These are phyloP conservation scores for Phenganax subtilis DNA, from an alignment of 92 coral and sea anemone genomes.

Conservation along the genomic window DNA sequence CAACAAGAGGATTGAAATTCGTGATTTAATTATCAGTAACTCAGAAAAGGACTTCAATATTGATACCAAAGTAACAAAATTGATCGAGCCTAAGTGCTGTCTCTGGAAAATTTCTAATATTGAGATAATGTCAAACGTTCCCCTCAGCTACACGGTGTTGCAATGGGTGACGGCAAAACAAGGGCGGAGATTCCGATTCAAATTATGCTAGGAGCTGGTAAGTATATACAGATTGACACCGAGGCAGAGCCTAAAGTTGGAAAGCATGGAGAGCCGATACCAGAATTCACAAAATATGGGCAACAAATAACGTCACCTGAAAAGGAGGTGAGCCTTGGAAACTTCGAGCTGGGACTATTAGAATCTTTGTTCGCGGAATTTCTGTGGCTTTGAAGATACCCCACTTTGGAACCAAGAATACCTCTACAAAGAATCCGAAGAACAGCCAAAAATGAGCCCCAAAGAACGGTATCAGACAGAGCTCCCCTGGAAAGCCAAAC, in stretches of 20 bases:
- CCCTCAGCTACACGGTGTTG: conserved; percentile 43
- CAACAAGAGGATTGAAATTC: conserved; percentile 40
- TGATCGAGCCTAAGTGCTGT: conserved; percentile 43
- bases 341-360: no score
- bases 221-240: conserved; percentile 40
- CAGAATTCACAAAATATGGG: conserved; percentile 2
- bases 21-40: conserved; percentile 28
- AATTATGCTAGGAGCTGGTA: conserved; percentile 50
- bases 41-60: conserved; percentile 21
- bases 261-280: conserved; percentile 46
- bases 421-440: no score
- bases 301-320: no score
- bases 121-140: conserved; percentile 29
- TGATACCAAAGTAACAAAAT: conserved; percentile 45
- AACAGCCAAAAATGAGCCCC: no score
- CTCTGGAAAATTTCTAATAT: conserved; percentile 42
- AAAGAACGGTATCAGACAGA: no score
- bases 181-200: conserved; percentile 46
- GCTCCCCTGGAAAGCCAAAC: no score
- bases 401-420: no score
- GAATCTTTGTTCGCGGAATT: no score
- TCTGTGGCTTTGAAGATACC: no score
- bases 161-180: conserved; percentile 40
- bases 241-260: conserved; percentile 28
- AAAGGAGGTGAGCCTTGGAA: no score